phyloP scores from a whole-genome alignment of 2,888 invertebrate species.

The Mechanitis messenoides region DNA sequence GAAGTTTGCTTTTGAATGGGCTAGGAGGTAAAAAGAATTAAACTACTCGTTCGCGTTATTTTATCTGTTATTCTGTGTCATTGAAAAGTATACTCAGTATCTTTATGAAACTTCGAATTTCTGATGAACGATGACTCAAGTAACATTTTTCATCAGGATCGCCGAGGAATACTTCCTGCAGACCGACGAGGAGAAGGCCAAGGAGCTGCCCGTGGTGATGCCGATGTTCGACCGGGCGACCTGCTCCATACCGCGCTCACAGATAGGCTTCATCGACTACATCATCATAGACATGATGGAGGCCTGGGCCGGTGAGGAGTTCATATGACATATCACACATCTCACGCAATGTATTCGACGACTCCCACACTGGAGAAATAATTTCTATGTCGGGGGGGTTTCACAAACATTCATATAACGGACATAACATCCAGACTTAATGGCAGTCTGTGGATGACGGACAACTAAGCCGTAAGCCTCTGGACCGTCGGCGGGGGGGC shows the following conservation, averaged over 20 bases:
- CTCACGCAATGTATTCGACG: too few species aligned
- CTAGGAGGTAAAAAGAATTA: constrained; percentile 72
- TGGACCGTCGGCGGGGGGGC: too few species aligned
- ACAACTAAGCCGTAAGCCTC: too few species aligned
- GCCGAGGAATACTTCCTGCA: constrained; percentile 98
- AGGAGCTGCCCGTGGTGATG: constrained; percentile 96
- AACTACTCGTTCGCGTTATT: neutral
- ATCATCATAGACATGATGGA: constrained; percentile 99
- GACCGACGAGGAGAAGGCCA: constrained; percentile 96
- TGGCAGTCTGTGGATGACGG: too few species aligned
- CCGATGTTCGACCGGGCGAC: constrained; percentile 96
- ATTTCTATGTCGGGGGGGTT: too few species aligned
- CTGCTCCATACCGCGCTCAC: constrained; percentile 98
- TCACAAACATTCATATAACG: too few species aligned
- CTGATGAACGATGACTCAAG: neutral
- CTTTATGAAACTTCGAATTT: neutral
- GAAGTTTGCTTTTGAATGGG: constrained; percentile 92
- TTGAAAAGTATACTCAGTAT: too few species aligned
- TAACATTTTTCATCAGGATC: constrained; percentile 75
- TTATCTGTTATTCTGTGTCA: too few species aligned
- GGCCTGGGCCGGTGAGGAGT: constrained; percentile 91
- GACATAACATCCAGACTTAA: too few species aligned
- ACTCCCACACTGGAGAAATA: too few species aligned
- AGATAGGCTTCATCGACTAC: constrained; percentile 97
- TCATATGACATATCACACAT: too few species aligned